Percentiles rank a stretch among this genome's conserved stretches.
These are phyloP conservation scores for Cenopis cana DNA, from an alignment of 2,888 invertebrate genomes.

Conservation along the genomic window DNA sequence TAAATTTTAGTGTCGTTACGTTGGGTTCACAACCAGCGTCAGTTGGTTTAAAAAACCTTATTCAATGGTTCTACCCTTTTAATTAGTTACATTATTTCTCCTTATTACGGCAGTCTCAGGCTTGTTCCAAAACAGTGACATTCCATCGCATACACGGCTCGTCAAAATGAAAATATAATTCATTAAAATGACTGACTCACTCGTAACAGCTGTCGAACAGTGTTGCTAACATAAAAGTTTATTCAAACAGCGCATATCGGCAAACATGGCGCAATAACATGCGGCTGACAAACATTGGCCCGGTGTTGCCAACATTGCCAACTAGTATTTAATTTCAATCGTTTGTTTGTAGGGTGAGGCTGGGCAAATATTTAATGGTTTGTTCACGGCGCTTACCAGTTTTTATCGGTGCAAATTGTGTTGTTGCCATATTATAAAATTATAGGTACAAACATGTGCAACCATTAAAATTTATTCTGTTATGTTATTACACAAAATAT, in stretches of 20 bases:
- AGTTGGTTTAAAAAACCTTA: too few species aligned
- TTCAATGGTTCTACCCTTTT: too few species aligned
- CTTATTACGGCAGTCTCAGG: neutral
- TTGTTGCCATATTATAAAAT: constrained; percentile 4
- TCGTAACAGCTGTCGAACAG: constrained; percentile 30
- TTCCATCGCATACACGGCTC: neutral
- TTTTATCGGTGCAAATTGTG: constrained; percentile 24
- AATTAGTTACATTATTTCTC: too few species aligned
- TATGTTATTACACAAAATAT: neutral
- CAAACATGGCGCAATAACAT: constrained; percentile 36
- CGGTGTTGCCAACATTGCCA: constrained; percentile 31
- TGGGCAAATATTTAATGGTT: constrained; percentile 34
- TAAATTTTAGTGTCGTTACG: too few species aligned
- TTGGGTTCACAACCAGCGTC: too few species aligned
- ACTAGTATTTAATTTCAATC: constrained; percentile 43
- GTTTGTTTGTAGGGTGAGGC: constrained; percentile 38
- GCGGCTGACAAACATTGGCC: constrained; percentile 35
- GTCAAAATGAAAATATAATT: constrained; percentile 40
- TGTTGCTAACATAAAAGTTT: constrained; percentile 42
- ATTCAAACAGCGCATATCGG: constrained; percentile 38
- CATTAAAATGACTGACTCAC: constrained; percentile 28
- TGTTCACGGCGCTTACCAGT: constrained; percentile 19
- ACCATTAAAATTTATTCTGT: neutral
- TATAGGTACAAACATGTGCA: neutral
- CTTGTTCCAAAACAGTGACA: neutral